Conservation (phyloP, 1,140 invertebrate species). For the Drosophila parabipectinata region DNA sequence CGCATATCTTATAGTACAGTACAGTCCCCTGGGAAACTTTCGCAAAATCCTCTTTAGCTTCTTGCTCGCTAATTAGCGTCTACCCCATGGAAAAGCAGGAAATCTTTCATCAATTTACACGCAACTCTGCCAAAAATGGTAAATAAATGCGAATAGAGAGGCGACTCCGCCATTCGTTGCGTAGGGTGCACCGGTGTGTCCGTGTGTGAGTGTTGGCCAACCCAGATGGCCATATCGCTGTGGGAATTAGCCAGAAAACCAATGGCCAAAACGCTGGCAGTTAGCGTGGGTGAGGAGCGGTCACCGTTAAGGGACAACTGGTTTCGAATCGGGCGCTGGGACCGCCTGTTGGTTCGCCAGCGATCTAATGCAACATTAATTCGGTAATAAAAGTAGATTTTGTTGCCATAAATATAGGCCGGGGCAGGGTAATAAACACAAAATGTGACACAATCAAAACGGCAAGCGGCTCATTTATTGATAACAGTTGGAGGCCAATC, state of each 20-base stretch:
- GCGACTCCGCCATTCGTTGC: constrained; percentile 17
- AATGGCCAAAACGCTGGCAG: constrained; percentile 28
- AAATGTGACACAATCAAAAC: constrained; percentile 75
- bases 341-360: constrained; percentile 49
- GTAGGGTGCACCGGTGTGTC: constrained; percentile 30
- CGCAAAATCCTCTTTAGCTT: neutral
- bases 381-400: constrained; percentile 66
- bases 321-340: constrained; percentile 23
- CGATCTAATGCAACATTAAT: constrained; percentile 65
- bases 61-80: constrained; percentile 28
- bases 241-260: constrained; percentile 26
- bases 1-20: constrained; percentile 8
- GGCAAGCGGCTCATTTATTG: constrained; percentile 65
- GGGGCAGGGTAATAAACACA: constrained; percentile 54
- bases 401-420: constrained; percentile 61
- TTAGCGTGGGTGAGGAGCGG: constrained; percentile 37
- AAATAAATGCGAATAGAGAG: constrained; percentile 16
- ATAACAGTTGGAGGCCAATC: constrained; percentile 67
- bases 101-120: constrained; percentile 44
- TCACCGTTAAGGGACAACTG: constrained; percentile 44
- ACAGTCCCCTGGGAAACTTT: constrained; percentile 23
- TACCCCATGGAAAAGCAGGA: constrained; percentile 10
- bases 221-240: constrained; percentile 32
- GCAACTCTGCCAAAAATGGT: constrained; percentile 37
- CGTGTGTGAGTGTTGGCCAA: constrained; percentile 17